A percentile compares a stretch with the other conserved stretches of the same genome.
phyloP scores from a whole-genome alignment of 2,797 vertebrate species.

The Lutjanus argentimaculatus region DNA sequence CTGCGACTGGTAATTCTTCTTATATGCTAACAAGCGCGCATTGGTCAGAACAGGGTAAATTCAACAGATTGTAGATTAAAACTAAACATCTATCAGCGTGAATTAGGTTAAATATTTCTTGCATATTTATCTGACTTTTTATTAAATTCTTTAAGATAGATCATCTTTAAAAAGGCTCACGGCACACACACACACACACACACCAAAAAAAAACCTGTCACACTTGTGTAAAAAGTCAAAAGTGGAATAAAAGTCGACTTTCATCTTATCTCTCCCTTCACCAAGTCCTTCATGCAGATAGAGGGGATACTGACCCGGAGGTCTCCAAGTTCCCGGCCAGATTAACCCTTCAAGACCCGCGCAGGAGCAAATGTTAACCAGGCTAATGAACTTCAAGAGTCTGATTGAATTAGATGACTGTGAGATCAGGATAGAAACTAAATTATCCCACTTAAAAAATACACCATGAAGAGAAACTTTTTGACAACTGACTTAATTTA shows the following conservation, averaged over 20 bases:
- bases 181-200: background rate
- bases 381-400: conserved; percentile 86
- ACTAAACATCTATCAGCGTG: background rate
- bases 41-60: background rate
- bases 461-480: conserved; percentile 12
- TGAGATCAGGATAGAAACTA: conserved; percentile 63
- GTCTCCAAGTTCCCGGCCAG: conserved; percentile 87
- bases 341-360: conserved; percentile 91
- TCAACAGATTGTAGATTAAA: conserved; percentile 13
- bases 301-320: conserved; percentile 86
- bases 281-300: conserved; percentile 86
- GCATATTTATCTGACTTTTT: background rate
- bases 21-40: conserved; percentile 5
- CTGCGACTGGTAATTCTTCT: conserved; percentile 27
- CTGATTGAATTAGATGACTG: conserved; percentile 82
- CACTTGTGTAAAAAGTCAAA: conserved; percentile 49
- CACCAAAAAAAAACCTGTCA: conserved; percentile 24
- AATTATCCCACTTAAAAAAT: conserved; percentile 46
- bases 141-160: background rate
- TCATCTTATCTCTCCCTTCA: conserved; percentile 88
- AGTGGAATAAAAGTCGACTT: conserved; percentile 74
- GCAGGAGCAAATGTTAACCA: conserved; percentile 89
- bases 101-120: background rate
- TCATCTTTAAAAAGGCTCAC: background rate
- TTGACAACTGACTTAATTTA: conserved; percentile 3